phyloP scores from a whole-genome alignment of 1,140 invertebrate species.

The Drosophila eugracilis region DNA sequence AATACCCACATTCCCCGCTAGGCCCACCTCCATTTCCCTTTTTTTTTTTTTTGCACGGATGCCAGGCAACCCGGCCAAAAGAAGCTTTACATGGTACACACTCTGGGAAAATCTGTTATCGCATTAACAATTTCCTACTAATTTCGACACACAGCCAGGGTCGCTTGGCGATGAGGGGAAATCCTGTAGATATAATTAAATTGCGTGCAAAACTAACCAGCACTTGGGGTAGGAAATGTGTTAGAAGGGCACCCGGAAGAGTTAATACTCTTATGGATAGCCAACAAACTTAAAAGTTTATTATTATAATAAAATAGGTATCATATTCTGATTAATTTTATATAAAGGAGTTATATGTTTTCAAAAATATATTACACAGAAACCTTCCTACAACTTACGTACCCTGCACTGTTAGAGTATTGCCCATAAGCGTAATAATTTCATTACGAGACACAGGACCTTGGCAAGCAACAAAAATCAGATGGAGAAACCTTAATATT shows the following conservation, averaged over 20 bases:
- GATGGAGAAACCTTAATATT: conserved; percentile 57
- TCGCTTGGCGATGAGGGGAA: conserved; percentile 20
- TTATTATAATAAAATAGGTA: background rate
- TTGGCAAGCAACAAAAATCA: conserved; percentile 31
- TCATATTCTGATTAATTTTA: background rate
- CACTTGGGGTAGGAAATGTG: conserved; percentile 15
- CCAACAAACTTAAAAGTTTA: background rate
- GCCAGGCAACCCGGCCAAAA: conserved; percentile 37
- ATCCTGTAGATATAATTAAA: conserved; percentile 76
- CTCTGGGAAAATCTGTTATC: conserved; percentile 67
- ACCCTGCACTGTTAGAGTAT: conserved; percentile 7
- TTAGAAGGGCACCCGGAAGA: no score
- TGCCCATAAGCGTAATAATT: conserved; percentile 22
- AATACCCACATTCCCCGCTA: conserved; percentile 33
- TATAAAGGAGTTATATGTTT: background rate
- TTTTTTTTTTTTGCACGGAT: conserved; percentile 21
- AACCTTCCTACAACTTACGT: background rate
- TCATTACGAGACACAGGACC: conserved; percentile 20
- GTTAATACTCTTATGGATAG: conserved; percentile 11
- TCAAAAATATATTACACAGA: background rate
- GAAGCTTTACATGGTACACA: conserved; percentile 50
- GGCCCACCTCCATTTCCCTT: no score
- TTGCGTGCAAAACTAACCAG: conserved; percentile 72
- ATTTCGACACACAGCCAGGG: conserved; percentile 54
- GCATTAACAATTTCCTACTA: conserved; percentile 82